Percentiles rank a stretch among this genome's conserved stretches.
phyloP scores from a whole-genome alignment of 2,797 vertebrate genomes.

The Alcedo quadribrachys region DNA sequence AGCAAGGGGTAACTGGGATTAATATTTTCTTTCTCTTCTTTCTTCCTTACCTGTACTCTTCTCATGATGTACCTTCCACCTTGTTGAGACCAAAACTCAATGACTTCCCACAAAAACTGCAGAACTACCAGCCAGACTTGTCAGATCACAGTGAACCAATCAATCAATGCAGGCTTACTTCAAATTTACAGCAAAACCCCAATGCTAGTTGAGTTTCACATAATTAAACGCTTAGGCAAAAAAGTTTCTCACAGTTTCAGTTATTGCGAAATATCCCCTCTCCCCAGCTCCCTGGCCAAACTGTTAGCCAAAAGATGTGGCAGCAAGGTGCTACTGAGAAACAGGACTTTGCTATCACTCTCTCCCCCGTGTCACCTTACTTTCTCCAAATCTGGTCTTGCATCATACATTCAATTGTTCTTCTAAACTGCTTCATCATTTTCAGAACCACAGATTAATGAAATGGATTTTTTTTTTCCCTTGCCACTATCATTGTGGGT shows the following conservation, averaged over 20 bases:
- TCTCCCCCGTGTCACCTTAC: not conserved
- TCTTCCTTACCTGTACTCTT: not conserved
- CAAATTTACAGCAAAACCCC: not conserved
- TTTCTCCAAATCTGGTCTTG: not conserved
- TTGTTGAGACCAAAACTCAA: not conserved
- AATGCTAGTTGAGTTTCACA: not conserved
- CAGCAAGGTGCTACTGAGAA: not conserved
- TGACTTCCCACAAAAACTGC: not conserved
- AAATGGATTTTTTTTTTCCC: not conserved
- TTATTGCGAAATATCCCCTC: not conserved
- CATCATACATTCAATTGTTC: not conserved
- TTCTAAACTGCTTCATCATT: not conserved
- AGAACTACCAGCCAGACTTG: not conserved
- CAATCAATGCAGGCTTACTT: not conserved
- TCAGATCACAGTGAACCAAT: not conserved
- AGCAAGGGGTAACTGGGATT: not conserved
- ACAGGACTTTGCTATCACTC: not conserved
- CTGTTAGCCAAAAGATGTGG: not conserved
- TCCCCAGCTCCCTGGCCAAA: not conserved
- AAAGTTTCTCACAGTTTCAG: not conserved
- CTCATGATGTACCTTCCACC: rapidly evolving
- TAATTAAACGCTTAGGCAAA: not conserved
- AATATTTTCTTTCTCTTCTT: not conserved
- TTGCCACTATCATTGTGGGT: not conserved
- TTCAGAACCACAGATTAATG: not conserved